Evolutionary conservation across 2,888 invertebrate species (phyloP).

Genomic region (Eupithecia subumbrata): DNA sequence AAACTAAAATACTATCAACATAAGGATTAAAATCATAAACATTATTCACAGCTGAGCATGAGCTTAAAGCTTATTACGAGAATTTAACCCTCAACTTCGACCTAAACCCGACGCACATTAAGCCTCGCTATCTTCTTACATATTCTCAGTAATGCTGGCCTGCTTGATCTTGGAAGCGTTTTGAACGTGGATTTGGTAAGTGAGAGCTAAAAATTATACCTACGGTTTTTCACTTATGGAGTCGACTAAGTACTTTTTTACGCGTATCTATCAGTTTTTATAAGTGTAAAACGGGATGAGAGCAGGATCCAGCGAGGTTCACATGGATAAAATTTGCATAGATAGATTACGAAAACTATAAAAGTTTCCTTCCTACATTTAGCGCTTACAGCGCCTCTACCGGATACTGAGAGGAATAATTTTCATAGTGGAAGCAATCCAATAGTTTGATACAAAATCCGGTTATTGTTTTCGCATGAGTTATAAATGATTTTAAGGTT

Average conservation of each 20-base stretch:
- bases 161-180: conserved; percentile 2
- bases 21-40: conserved; percentile 27
- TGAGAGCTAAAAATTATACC: background rate
- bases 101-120: conserved; percentile 17
- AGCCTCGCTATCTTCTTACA: conserved; percentile 19
- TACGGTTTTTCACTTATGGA: background rate
- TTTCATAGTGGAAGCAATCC: background rate
- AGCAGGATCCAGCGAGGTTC: background rate
- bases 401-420: background rate
- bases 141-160: conserved; percentile 12
- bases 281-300: no score
- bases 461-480: background rate
- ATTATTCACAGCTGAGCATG: conserved; percentile 21
- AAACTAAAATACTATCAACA: background rate
- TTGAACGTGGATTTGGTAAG: conserved; percentile 2
- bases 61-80: conserved; percentile 24
- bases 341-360: background rate
- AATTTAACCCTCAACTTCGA: conserved; percentile 27
- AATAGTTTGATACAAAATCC: background rate
- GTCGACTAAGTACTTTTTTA: background rate
- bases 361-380: background rate
- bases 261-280: no score
- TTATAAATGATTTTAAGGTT: no score
- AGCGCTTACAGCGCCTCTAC: background rate
- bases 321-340: background rate